These are phyloP conservation scores for Dolomedes plantarius DNA, from an alignment of 2,888 invertebrate genomes.

Conservation along the genomic window DNA sequence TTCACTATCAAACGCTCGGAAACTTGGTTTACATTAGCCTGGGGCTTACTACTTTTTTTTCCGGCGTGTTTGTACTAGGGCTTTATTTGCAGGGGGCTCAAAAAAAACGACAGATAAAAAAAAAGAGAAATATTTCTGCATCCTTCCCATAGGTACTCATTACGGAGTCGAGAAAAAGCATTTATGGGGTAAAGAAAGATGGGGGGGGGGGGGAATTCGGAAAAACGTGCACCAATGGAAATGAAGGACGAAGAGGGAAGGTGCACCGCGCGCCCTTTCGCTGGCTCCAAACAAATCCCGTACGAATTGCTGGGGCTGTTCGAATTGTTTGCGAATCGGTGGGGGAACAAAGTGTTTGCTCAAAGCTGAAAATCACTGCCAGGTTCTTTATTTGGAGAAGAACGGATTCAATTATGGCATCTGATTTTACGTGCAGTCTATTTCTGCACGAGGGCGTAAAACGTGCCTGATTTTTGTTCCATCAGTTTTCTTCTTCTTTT, in stretches of 20 bases:
- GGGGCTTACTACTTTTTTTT: conserved; percentile 19
- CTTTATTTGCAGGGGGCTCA: conserved; percentile 46
- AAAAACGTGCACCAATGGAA: no score
- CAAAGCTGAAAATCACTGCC: conserved; percentile 45
- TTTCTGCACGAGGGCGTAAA: neutral
- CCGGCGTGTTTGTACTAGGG: conserved; percentile 24
- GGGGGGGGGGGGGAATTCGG: neutral
- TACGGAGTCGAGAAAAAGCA: conserved; percentile 25
- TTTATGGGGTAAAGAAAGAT: neutral
- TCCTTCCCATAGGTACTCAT: conserved; percentile 67
- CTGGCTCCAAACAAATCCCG: conserved; percentile 32
- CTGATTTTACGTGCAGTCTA: conserved; percentile 40
- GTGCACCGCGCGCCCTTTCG: neutral
- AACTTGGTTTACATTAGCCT: conserved; percentile 35
- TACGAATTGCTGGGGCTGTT: conserved; percentile 40
- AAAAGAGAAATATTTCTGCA: conserved; percentile 43
- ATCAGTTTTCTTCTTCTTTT: no score
- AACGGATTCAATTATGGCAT: conserved; percentile 57
- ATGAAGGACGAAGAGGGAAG: neutral
- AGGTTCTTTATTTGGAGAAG: conserved; percentile 48
- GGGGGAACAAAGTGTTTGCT: conserved; percentile 43
- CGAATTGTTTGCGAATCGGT: conserved; percentile 52
- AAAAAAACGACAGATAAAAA: neutral
- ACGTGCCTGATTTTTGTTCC: no score
- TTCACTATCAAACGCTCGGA: neutral